Evolutionary conservation across 2,888 invertebrate species (phyloP).

Genomic region (Mongoloraphidia duomilia): DNA sequence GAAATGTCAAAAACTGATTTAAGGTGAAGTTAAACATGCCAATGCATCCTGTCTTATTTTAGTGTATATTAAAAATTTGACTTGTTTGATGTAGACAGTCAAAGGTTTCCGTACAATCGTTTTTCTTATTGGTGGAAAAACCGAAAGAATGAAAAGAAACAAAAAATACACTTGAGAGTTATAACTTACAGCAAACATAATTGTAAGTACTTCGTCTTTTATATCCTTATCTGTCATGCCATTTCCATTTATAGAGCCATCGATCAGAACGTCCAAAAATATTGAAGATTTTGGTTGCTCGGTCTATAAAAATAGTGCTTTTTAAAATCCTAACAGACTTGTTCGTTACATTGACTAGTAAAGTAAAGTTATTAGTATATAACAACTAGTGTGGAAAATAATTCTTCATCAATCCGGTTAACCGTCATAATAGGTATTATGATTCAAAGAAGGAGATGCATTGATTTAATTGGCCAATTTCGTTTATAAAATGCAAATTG

Average conservation of each 20-base stretch:
- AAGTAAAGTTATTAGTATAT: no score
- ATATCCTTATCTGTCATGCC: slow-evolving; percentile 16
- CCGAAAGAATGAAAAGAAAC: no score
- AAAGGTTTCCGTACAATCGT: no score
- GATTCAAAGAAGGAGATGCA: neutral
- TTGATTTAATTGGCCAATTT: neutral
- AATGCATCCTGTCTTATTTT: no score
- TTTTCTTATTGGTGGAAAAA: no score
- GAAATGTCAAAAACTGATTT: neutral
- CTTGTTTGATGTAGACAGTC: no score
- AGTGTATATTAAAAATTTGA: no score
- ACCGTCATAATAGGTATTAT: no score
- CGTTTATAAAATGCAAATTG: neutral
- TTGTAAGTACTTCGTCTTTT: slow-evolving; percentile 18
- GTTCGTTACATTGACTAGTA: no score
- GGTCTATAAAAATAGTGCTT: neutral
- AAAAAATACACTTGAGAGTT: neutral
- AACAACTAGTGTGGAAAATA: neutral
- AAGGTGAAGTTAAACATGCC: no score
- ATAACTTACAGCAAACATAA: slow-evolving; percentile 18
- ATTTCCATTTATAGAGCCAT: slow-evolving; percentile 13
- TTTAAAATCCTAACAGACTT: neutral
- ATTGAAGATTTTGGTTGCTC: slow-evolving; percentile 6
- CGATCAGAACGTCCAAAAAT: slow-evolving; percentile 15
- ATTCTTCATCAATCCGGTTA: no score